Evolutionary conservation across 2,797 vertebrate genomes (phyloP), one percentile per base, ranked within the genome.

Genomic region (Sarcoramphus papa): DNA sequence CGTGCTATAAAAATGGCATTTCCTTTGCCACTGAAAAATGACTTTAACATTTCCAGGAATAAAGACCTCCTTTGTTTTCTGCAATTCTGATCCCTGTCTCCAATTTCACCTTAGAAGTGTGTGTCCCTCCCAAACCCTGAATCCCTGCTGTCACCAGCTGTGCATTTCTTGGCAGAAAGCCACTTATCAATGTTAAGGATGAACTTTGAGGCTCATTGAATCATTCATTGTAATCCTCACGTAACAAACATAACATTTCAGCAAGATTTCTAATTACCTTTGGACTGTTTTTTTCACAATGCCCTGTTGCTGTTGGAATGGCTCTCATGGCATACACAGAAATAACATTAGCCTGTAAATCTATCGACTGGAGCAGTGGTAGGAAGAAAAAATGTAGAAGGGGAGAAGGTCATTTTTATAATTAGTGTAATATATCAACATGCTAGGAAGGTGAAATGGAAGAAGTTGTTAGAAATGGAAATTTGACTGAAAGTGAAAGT

Each of bases 211-310:
- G 59, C 75, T 96, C 85, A 64, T 74, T 65, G 63, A 95, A 86
- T 94, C 92, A 84, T 97, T 94, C 91, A 56, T 82, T 94, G 90
- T 89, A 96, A 89, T 95, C 88, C 72, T 96, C 80, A 68, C 6
- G 4, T 96, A 96, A 81, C 93, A 95, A 97, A 95, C 67, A 48
- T 95, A 96, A 92, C 96, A 93, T 97, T 97, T 97, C 95, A 93
- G 88, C 84, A 83, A 95, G 95, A 96, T 96, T 96, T 96, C 95
- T 95, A 97, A 96, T 97, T 97, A 97, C 97, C 85, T 96, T 96
- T 93, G 69, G 78, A 37, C 92, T 96, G 68, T 17, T 85, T 97
- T 95, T 92, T 93, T 94, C 90, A 23, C 81, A 75, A 70, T 89
- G 90, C 74, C 92, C 72, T 79, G 80, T 94, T 96, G 80, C 92